Conservation (phyloP, 2,113 vertebrate species). For the Craseonycteris thonglongyai region DNA sequence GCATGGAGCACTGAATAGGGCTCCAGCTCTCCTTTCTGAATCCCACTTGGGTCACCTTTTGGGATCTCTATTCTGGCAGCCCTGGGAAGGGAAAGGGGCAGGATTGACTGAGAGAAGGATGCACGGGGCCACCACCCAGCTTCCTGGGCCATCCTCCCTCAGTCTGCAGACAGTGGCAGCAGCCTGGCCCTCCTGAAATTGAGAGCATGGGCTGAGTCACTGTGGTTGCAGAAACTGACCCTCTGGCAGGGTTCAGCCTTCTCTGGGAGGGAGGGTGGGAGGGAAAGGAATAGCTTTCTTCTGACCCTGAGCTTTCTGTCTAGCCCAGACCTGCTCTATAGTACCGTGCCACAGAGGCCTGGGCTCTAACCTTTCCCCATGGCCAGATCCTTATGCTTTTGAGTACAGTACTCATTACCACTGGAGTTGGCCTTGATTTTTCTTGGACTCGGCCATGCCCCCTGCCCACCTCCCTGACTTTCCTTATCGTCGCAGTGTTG, state of each 20-base stretch:
- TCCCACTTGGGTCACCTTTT: neutral
- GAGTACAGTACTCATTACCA: neutral
- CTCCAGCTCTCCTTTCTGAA: neutral
- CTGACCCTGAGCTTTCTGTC: neutral
- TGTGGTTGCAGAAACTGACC: neutral
- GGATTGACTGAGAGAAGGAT: neutral
- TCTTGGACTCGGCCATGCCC: neutral
- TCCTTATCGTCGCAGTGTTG: conserved; percentile 80
- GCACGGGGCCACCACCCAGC: neutral
- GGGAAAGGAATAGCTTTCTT: neutral
- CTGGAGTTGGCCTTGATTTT: neutral
- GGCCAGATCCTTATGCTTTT: neutral
- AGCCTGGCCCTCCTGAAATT: neutral
- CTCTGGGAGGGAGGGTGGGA: neutral
- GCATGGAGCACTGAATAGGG: neutral
- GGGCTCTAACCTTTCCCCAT: neutral
- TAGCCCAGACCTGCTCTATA: neutral
- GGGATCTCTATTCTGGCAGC: neutral
- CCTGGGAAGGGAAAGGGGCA: neutral
- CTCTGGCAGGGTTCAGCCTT: neutral
- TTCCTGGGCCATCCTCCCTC: neutral
- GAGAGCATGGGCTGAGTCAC: neutral
- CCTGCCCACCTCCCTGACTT: neutral
- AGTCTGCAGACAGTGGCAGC: neutral
- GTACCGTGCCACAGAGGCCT: neutral